Base-by-base conservation (phyloP, 2,888 invertebrate species). In the Drosophila conformis region DNA sequence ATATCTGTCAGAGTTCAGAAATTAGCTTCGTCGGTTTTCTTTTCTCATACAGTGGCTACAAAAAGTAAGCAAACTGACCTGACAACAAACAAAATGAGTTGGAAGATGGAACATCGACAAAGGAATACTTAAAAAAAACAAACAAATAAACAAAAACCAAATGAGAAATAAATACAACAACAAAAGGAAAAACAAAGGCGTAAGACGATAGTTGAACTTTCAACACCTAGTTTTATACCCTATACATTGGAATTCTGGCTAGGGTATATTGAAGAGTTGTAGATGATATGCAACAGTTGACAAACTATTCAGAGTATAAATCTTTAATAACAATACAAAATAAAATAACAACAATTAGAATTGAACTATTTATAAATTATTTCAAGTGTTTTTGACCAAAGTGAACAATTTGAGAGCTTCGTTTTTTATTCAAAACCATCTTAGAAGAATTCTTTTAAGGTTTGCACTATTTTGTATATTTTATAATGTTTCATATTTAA, bases 151-250 rank as follows among this genome's bases (percentile, higher is more conserved):
- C 21, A 70, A 42, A 62, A 48, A 58, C 42, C 58, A 59, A 49
- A 67, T 52, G 62, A 58, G 57, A 58, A 54, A 62, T 63, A 73
- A 57, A 71, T 62, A 71, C 63, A 25, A 21, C 15, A 11, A 67
- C 10, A 69, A 51, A 67, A 27, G 36, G 21, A 53, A 62, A 68
- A 67, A 76, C 70, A 88, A 89, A 77, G 75, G 83, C 84, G 89
- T 86, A 86, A 89, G 88, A 78, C 87, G 90, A 87, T 89, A 87
- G 90, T 90, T 87, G 87, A 87, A 89, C 90, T 89, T 87, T 90
- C 88, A 90, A 85, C 90, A 87, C 82, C 88, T 89, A 31, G 31
- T 31, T 0, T 62, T 62, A 59, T 61, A 61, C 58, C n/a, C 31
- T 40, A 15, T 40, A 51, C 13, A 15, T 21, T 49, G n/a, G 40